Percentiles rank a stretch among this genome's conserved stretches.
phyloP scores from a whole-genome alignment of 2,113 vertebrate genomes.

The Macquaria ambigua region DNA sequence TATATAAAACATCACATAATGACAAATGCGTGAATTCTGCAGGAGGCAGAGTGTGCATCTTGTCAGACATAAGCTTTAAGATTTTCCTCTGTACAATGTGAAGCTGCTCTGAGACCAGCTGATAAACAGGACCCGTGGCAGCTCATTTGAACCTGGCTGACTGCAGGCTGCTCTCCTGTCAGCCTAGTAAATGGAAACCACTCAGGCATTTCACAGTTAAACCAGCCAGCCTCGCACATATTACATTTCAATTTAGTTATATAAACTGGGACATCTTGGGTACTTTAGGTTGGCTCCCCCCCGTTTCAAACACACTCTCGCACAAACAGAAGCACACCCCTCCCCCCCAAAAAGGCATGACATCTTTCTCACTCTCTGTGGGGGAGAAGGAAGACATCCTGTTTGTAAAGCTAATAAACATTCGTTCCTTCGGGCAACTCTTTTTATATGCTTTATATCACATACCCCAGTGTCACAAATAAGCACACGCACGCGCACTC shows the following conservation, averaged over 20 bases:
- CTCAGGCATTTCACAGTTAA: constrained; percentile 67
- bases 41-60: constrained; percentile 37
- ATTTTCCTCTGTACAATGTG: neutral
- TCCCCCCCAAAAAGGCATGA: constrained; percentile 16
- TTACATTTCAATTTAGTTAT: constrained; percentile 71
- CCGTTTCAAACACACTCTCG: constrained; percentile 12
- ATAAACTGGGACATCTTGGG: constrained; percentile 59
- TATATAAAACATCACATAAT: constrained; percentile 18
- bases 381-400: constrained; percentile 44
- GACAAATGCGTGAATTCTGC: constrained; percentile 33
- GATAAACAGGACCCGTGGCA: constrained; percentile 48
- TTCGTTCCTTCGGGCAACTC: constrained; percentile 61
- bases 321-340: constrained; percentile 29
- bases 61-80: constrained; percentile 39
- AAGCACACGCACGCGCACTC: constrained; percentile 11
- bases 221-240: constrained; percentile 53
- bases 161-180: constrained; percentile 50
- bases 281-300: constrained; percentile 35
- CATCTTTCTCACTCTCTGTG: constrained; percentile 50
- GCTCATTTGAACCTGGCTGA: constrained; percentile 43
- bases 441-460: constrained; percentile 68
- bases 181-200: constrained; percentile 64
- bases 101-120: constrained; percentile 58
- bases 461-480: constrained; percentile 49
- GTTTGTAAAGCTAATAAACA: constrained; percentile 75